A percentile compares a stretch with the other conserved stretches of the same genome.
These are phyloP conservation scores for Notiomystis cincta DNA, from an alignment of 2,113 vertebrate species.

Conservation along the genomic window DNA sequence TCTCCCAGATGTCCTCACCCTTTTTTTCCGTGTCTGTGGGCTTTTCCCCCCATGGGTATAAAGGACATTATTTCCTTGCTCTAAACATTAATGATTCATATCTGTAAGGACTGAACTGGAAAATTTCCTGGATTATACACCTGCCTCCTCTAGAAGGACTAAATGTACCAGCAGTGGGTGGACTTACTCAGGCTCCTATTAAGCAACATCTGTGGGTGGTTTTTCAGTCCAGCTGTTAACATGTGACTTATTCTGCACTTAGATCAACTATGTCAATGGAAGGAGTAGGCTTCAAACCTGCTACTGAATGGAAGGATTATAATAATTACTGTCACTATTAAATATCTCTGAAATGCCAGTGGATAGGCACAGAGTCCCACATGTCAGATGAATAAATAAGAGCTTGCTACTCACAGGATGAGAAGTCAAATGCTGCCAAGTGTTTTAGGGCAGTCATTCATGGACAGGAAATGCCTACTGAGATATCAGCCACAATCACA, in stretches of 20 bases:
- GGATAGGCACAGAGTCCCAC: background rate
- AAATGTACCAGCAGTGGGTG: conserved; percentile 57
- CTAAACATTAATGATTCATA: conserved; percentile 48
- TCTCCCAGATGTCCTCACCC: background rate
- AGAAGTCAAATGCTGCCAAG: background rate
- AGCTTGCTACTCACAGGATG: background rate
- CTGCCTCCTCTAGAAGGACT: conserved; percentile 38
- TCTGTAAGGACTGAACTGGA: conserved; percentile 20
- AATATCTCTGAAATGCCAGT: conserved; percentile 2
- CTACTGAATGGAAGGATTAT: background rate
- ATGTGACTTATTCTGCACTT: conserved; percentile 14
- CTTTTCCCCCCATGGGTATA: background rate
- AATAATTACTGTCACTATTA: conserved; percentile 24
- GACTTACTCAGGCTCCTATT: conserved; percentile 48
- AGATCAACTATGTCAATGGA: conserved; percentile 18
- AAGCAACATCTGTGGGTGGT: conserved; percentile 57
- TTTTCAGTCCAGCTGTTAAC: conserved; percentile 57
- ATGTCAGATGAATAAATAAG: background rate
- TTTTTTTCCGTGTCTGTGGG: background rate
- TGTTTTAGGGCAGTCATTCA: background rate
- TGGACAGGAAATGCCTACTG: background rate
- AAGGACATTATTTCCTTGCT: background rate
- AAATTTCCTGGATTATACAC: conserved; percentile 50
- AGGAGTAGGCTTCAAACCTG: conserved; percentile 16
- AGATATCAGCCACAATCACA: background rate